A percentile compares a stretch with the other conserved stretches of the same genome.
phyloP scores from a whole-genome alignment of 2,888 invertebrate genomes.

The Pollenia griseotomentosa region DNA sequence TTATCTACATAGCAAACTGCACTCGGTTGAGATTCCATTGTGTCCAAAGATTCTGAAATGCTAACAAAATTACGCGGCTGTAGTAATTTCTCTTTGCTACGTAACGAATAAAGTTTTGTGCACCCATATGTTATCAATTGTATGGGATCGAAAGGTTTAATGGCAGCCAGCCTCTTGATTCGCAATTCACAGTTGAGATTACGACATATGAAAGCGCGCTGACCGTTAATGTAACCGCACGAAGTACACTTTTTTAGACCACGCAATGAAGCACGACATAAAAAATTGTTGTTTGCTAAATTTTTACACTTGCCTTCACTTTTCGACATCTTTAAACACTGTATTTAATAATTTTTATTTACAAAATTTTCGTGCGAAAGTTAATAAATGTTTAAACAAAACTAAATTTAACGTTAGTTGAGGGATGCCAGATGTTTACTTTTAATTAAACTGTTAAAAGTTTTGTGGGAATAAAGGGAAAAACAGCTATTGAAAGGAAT shows the following conservation, averaged over 20 bases:
- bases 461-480: neutral
- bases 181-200: constrained; percentile 79
- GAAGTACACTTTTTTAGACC: constrained; percentile 90
- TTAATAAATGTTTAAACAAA: constrained; percentile 50
- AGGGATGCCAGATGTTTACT: constrained; percentile 42
- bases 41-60: constrained; percentile 83
- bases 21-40: constrained; percentile 78
- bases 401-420: constrained; percentile 23
- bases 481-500: constrained; percentile 1
- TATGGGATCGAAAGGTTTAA: constrained; percentile 79
- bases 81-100: constrained; percentile 88
- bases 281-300: constrained; percentile 48
- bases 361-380: neutral
- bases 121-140: constrained; percentile 87
- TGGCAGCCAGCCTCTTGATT: constrained; percentile 75
- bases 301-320: constrained; percentile 44
- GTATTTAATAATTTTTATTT: constrained; percentile 9
- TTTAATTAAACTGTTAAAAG: neutral
- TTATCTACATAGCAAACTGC: constrained; percentile 65
- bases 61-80: constrained; percentile 91
- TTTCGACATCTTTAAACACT: constrained; percentile 43
- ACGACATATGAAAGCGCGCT: constrained; percentile 85
- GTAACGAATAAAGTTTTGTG: constrained; percentile 88
- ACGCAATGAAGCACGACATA: constrained; percentile 80
- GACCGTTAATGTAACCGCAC: constrained; percentile 91